Base-by-base conservation (phyloP, 2,888 invertebrate genomes). In the Omphaloscelis lunosa region DNA sequence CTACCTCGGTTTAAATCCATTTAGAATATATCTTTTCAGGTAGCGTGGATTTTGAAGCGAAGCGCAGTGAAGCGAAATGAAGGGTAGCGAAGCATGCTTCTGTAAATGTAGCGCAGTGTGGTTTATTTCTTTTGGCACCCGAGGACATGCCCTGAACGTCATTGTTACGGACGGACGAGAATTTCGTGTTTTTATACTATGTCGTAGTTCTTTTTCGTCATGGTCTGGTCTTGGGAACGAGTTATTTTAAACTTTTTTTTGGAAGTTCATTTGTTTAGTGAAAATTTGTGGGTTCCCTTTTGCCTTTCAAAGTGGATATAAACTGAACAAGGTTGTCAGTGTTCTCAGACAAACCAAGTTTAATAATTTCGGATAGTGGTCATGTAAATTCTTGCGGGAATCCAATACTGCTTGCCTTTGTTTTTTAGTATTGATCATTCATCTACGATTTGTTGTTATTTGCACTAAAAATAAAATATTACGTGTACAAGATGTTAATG, bases 1-100 rank as follows among this genome's bases (percentile, higher is more conserved):
- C 79, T 83, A 75, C 80, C 77, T 79, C 80, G 78, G 78, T 82
- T 86, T 83, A 89, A 88, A 88, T 88, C 85, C 79, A 83, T 89
- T 88, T 88, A 82, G 88, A 88, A 89, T 84, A 87, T 89, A 89
- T 86, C 80, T 86, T 77, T 78, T 83, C 81, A 84, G 83, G 77
- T 82, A 75, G 72, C 66, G 75, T 62, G 66, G 73, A 69, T 78
- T 87, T 79, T 77, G 77, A 86, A 83, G 73, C 75, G 83, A 71
- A 82, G 75, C 72, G 80, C 58, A 79, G 65, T 66, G 80, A 61
- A 56, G 69, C 70, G 63, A 59, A 75, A 73, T 65, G 29, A 56
- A 34, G 69, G n/a, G 61, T 17, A 59, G 66, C 41, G 88, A 73
- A 75, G 72, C 75, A 76, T 74, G 72, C 69, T 77, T 61, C 69